These are phyloP conservation scores for Aurelia aurita DNA, from an alignment of 30 jellyfish, hydroid and myxozoan genomes.

Conservation along the genomic window DNA sequence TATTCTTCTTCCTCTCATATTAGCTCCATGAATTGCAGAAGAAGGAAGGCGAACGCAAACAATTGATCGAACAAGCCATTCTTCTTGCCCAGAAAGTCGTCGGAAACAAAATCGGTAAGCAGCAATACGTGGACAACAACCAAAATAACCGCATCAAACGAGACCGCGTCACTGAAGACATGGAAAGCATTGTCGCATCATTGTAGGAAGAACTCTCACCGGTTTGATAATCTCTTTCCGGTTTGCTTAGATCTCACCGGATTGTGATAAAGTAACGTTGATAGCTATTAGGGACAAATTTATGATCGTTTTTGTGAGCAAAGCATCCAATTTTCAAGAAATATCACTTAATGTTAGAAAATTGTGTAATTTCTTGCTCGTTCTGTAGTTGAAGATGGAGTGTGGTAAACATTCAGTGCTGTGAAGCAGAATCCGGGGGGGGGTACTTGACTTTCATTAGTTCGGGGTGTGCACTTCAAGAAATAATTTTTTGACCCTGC, in stretches of 20 bases:
- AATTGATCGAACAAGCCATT: conserved; percentile 74
- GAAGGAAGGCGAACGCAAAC: conserved; percentile 86
- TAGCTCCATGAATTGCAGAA: conserved; percentile 88
- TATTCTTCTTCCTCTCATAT: not conserved
- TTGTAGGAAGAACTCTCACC: conserved; percentile 9
- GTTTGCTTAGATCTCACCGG: no score
- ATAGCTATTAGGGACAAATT: conserved; percentile 41
- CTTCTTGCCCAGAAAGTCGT: conserved; percentile 84
- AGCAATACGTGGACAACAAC: conserved; percentile 87
- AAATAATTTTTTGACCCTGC: no score
- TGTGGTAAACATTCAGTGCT: no score
- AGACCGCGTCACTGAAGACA: conserved; percentile 82
- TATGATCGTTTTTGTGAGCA: conserved; percentile 29
- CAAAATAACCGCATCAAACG: conserved; percentile 72
- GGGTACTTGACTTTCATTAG: no score
- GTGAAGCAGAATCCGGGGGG: no score
- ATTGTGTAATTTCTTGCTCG: not conserved
- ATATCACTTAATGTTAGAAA: not conserved
- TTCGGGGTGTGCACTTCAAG: no score
- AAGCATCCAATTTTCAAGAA: conserved; percentile 31
- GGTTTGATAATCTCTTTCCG: no score
- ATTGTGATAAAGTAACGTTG: no score
- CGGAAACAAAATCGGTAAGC: conserved; percentile 81
- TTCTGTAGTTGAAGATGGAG: not conserved
- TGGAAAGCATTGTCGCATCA: conserved; percentile 75